Evolutionary conservation across 2,797 vertebrate genomes (phyloP).

Genomic region (Pyrocephalus nanus): DNA sequence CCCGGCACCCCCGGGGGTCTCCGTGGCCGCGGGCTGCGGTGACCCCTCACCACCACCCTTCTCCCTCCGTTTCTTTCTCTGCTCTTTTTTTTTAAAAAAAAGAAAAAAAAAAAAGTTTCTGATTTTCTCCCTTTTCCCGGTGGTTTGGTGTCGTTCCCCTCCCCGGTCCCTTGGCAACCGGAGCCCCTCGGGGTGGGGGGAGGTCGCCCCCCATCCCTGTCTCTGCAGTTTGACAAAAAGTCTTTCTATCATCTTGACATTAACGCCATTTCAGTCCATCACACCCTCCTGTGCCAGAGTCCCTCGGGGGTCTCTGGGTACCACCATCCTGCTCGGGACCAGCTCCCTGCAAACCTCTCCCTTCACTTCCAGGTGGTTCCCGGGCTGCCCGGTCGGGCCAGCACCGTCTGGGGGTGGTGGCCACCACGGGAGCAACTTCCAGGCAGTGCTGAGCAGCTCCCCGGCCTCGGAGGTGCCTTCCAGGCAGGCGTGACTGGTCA

Average conservation of each 20-base stretch:
- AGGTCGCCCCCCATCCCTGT: too few relatives aligned
- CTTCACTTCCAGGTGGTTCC: background rate
- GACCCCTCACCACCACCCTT: too few relatives aligned
- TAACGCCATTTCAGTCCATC: too few relatives aligned
- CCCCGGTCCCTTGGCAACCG: too few relatives aligned
- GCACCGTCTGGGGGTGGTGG: background rate
- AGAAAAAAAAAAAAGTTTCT: too few relatives aligned
- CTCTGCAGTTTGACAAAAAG: too few relatives aligned
- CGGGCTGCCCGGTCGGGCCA: fast-evolving
- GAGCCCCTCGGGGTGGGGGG: background rate
- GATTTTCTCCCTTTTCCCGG: fast-evolving
- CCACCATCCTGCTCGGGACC: background rate
- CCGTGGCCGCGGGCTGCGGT: too few relatives aligned
- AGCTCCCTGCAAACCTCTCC: background rate
- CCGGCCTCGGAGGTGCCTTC: fast-evolving
- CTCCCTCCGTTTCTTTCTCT: fast-evolving
- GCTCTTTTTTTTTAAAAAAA: too few relatives aligned
- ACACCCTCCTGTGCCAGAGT: too few relatives aligned
- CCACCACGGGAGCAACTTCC: fast-evolving
- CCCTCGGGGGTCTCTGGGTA: background rate
- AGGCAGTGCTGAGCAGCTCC: fast-evolving
- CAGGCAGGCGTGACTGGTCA: background rate
- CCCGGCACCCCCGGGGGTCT: too few relatives aligned
- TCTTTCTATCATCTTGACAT: too few relatives aligned
- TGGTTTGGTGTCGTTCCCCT: fast-evolving